Evolutionary conservation across 2,113 vertebrate genomes (phyloP).

Genomic region (Dicrurus megarhynchus): DNA sequence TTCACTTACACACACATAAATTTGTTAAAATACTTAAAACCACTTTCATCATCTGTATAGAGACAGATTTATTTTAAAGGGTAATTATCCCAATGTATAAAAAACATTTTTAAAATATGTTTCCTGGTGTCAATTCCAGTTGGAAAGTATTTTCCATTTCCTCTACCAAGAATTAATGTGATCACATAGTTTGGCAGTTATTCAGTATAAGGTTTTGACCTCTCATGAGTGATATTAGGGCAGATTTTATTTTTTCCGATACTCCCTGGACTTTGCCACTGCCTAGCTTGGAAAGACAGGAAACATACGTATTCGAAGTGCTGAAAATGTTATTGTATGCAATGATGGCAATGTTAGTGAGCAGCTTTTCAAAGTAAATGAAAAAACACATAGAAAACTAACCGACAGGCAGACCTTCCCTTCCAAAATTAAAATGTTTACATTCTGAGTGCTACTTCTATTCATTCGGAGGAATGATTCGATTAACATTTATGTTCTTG

Average conservation of each 20-base stretch:
- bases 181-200: conserved; percentile 3
- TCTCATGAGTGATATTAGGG: background rate
- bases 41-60: background rate
- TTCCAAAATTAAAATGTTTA: conserved; percentile 41
- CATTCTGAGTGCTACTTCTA: conserved; percentile 9
- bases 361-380: background rate
- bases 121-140: conserved; percentile 19
- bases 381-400: background rate
- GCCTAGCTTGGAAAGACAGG: background rate
- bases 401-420: background rate
- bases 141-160: conserved; percentile 2
- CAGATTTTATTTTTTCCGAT: conserved; percentile 9
- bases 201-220: background rate
- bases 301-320: background rate
- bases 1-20: background rate
- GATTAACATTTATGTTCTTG: conserved; percentile 21
- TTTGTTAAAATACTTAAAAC: background rate
- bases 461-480: background rate
- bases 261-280: background rate
- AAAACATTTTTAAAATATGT: background rate
- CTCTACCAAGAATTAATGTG: background rate
- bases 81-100: background rate
- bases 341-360: background rate
- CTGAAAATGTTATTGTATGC: background rate
- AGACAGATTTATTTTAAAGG: background rate